Conservation (phyloP, 2,888 invertebrate species). For the Apamea monoglypha region DNA sequence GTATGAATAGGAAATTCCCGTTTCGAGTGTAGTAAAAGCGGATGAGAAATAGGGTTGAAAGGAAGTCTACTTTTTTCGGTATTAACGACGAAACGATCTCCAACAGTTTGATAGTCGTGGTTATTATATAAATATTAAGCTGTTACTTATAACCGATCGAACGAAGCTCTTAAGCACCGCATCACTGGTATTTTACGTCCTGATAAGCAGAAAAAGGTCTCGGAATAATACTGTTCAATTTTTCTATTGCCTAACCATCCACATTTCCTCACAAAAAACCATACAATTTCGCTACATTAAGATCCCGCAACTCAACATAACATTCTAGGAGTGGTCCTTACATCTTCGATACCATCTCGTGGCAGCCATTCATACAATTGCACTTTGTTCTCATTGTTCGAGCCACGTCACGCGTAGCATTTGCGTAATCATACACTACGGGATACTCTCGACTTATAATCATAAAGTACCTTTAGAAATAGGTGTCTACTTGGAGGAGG, state of each 20-base stretch:
- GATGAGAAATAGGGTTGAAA: background rate
- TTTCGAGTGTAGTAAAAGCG: background rate
- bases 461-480: slow-evolving; percentile 17
- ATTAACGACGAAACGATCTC: background rate
- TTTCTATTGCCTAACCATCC: background rate
- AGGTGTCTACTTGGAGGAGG: slow-evolving; percentile 16
- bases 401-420: slow-evolving; percentile 56
- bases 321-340: slow-evolving; percentile 45
- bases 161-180: background rate
- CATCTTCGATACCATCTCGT: slow-evolving; percentile 45
- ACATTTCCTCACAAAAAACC: background rate
- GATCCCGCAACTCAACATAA: slow-evolving; percentile 25
- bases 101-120: background rate
- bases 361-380: slow-evolving; percentile 55
- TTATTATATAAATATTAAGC: background rate
- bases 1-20: background rate
- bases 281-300: slow-evolving; percentile 21
- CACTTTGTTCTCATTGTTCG: slow-evolving; percentile 55
- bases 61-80: background rate
- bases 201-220: background rate
- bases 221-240: background rate
- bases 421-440: slow-evolving; percentile 58
- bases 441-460: slow-evolving; percentile 45
- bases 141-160: background rate
- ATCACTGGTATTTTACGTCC: background rate